Conservation (phyloP, 2,113 vertebrate genomes). For the Silurus asotus region DNA sequence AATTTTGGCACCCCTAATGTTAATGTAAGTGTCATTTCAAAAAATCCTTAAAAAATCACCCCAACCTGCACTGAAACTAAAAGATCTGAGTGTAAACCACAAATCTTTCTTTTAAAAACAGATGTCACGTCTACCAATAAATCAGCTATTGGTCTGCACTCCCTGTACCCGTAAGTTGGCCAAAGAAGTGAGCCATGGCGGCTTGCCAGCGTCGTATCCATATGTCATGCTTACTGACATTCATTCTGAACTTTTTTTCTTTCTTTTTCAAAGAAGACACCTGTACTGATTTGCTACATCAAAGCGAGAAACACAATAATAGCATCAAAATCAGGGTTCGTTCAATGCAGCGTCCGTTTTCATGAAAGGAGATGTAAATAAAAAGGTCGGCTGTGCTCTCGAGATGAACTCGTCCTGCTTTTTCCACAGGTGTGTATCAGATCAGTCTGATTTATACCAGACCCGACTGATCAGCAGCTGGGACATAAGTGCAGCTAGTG, state of each 20-base stretch:
- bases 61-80: background rate
- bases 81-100: background rate
- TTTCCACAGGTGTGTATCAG: background rate
- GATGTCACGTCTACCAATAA: slow-evolving; percentile 12
- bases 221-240: slow-evolving; percentile 42
- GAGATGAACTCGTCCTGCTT: background rate
- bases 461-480: background rate
- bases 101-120: background rate
- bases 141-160: slow-evolving; percentile 28
- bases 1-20: background rate
- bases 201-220: slow-evolving; percentile 37
- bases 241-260: background rate
- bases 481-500: background rate
- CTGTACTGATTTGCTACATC: background rate
- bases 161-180: slow-evolving; percentile 31
- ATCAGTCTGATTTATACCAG: background rate
- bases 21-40: no score
- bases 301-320: background rate
- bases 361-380: background rate
- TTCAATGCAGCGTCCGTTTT: background rate
- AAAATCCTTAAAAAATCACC: no score
- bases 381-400: background rate
- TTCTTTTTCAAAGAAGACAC: slow-evolving; percentile 2
- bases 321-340: background rate
- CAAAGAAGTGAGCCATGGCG: slow-evolving; percentile 29